A percentile compares a stretch with the other conserved stretches of the same genome.
Evolutionary conservation across 2,113 vertebrate genomes (phyloP).

Genomic region (Oreotrochilus melanogaster): DNA sequence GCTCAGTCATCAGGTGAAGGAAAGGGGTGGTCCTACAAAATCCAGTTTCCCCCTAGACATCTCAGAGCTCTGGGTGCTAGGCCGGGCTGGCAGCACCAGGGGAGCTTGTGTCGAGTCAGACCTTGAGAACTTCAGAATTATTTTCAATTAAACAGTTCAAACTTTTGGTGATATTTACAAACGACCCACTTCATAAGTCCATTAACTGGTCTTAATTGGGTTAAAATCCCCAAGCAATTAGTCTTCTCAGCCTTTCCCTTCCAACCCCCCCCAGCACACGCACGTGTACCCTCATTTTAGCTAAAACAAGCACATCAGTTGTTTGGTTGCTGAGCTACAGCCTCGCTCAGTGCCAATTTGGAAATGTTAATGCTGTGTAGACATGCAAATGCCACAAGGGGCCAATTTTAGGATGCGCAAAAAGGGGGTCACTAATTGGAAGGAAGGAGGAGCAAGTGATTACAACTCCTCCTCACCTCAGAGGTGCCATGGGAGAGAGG

Average conservation of each 20-base stretch:
- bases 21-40: neutral
- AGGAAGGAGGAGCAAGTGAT: neutral
- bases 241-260: neutral
- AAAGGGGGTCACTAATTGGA: slow-evolving; percentile 4
- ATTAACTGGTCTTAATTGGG: slow-evolving; percentile 43
- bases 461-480: neutral
- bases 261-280: neutral
- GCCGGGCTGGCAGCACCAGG: neutral
- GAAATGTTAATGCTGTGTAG: neutral
- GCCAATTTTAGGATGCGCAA: neutral
- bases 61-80: neutral
- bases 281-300: neutral
- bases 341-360: neutral
- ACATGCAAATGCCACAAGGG: neutral
- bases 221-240: slow-evolving; percentile 46
- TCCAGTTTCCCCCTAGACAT: neutral
- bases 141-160: slow-evolving; percentile 38
- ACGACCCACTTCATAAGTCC: slow-evolving; percentile 14
- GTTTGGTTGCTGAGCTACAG: neutral
- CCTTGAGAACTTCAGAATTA: neutral
- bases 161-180: slow-evolving; percentile 54
- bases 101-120: neutral
- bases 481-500: neutral
- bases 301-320: neutral
- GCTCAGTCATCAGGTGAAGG: slow-evolving; percentile 4